Conservation (phyloP, 2,113 vertebrate genomes). For the Rhinolophus sinicus region DNA sequence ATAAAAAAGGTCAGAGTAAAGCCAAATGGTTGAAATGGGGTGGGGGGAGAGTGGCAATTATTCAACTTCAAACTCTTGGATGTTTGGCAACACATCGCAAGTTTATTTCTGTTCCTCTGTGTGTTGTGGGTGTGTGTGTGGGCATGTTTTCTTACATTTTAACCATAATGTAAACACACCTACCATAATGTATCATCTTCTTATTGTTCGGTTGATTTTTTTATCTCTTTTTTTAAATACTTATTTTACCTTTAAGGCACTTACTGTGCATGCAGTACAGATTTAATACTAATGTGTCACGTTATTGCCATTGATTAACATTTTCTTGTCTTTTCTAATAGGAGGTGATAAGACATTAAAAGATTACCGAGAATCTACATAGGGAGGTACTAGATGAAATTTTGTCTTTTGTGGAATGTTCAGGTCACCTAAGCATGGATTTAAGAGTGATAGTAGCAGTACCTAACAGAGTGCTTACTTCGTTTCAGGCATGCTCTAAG, state of each 20-base stretch:
- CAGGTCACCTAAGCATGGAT: neutral
- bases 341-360: neutral
- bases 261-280: neutral
- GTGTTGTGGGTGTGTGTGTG: neutral
- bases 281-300: neutral
- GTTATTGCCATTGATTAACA: neutral
- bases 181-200: neutral
- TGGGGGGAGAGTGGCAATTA: accelerated
- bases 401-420: neutral
- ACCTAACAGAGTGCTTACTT: neutral
- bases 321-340: neutral
- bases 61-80: neutral
- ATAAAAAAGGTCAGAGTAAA: neutral
- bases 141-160: neutral
- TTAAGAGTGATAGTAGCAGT: neutral
- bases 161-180: neutral
- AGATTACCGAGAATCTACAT: neutral
- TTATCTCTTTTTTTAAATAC: neutral
- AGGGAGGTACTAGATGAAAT: neutral
- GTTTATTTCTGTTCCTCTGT: neutral
- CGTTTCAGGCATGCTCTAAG: neutral
- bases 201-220: neutral
- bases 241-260: neutral
- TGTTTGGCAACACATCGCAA: neutral
- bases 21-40: neutral